Evolutionary conservation across 2,888 invertebrate species (phyloP).

Genomic region (Imbricaverruca yamaguchii): DNA sequence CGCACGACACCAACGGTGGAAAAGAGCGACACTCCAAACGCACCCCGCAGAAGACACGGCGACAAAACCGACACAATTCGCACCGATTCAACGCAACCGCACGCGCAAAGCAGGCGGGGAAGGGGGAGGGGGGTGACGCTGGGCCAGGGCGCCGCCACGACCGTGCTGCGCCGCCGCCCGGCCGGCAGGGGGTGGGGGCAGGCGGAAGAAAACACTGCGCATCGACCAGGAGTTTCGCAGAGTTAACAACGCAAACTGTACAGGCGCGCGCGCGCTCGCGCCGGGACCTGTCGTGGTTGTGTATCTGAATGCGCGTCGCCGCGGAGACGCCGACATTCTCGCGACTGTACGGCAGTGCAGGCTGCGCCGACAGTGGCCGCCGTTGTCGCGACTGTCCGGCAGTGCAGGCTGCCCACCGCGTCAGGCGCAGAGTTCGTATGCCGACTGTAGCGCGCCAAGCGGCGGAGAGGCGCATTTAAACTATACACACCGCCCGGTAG

Average conservation of each 20-base stretch:
- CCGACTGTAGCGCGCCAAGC: neutral
- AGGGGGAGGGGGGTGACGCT: neutral
- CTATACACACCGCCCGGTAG: neutral
- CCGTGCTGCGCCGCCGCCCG: neutral
- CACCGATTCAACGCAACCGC: neutral
- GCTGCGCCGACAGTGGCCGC: neutral
- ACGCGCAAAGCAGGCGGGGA: neutral
- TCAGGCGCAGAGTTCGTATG: neutral
- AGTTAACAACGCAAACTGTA: neutral
- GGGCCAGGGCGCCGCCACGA: neutral
- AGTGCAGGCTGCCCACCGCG: too few species aligned
- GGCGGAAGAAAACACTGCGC: neutral
- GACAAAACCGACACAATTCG: neutral
- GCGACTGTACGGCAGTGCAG: neutral
- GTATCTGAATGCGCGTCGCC: neutral
- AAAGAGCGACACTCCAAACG: neutral
- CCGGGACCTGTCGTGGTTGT: neutral
- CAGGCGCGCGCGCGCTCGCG: neutral
- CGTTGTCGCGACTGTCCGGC: neutral
- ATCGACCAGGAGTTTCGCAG: neutral
- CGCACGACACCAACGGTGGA: neutral
- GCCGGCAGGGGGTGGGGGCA: neutral
- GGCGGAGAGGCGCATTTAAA: neutral
- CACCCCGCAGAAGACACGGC: neutral
- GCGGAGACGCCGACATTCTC: neutral